Conservation (phyloP, 2,797 vertebrate genomes). For the Phoeniculus purpureus region DNA sequence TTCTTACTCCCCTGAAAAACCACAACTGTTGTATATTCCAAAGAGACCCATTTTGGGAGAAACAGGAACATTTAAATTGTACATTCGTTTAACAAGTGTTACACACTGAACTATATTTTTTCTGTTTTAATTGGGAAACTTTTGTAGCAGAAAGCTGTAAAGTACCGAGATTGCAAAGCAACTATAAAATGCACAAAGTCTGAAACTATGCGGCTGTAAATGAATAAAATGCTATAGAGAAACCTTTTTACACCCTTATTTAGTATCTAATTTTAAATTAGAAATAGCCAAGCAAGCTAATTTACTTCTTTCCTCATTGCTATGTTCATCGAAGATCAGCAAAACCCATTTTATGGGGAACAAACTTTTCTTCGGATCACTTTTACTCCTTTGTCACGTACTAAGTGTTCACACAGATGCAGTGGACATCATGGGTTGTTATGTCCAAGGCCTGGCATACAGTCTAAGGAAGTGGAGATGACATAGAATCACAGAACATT, state of each 20-base stretch:
- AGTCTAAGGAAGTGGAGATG: neutral
- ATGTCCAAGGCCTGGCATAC: neutral
- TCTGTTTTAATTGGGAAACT: conserved; percentile 41
- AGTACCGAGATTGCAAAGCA: neutral
- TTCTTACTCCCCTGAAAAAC: neutral
- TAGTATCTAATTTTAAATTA: neutral
- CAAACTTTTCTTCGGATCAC: neutral
- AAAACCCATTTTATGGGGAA: neutral
- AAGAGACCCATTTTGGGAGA: neutral
- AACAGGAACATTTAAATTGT: neutral
- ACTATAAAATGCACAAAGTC: neutral
- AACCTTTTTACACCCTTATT: neutral
- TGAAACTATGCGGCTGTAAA: neutral
- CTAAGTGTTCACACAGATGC: fast-evolving
- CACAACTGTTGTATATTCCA: neutral
- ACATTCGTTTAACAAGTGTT: neutral
- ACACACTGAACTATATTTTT: conserved; percentile 3
- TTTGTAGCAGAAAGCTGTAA: neutral
- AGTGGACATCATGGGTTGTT: fast-evolving
- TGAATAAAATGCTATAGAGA: conserved; percentile 10
- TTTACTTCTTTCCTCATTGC: neutral
- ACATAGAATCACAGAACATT: neutral
- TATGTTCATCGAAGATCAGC: neutral
- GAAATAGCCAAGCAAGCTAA: neutral
- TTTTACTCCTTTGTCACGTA: neutral